phyloP scores from a whole-genome alignment of 2,797 vertebrate species.

The Naso thynnoides region DNA sequence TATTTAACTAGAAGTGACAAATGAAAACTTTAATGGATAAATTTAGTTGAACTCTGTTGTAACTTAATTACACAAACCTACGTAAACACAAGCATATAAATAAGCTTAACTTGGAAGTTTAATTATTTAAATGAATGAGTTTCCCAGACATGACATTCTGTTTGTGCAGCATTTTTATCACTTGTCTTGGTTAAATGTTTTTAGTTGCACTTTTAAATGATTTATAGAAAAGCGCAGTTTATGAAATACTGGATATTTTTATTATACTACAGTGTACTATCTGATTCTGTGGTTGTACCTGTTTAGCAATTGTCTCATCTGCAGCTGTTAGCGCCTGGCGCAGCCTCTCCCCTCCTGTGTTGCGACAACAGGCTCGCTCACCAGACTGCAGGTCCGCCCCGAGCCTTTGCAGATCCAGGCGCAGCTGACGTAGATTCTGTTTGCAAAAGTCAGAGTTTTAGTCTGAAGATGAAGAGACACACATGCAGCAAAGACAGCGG shows the following conservation, averaged over 20 bases:
- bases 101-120: not conserved
- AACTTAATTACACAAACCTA: not conserved
- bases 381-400: constrained; percentile 90
- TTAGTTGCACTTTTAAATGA: too few relatives aligned
- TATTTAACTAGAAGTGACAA: not conserved
- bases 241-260: not conserved
- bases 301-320: constrained; percentile 91
- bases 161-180: not conserved
- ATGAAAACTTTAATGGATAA: not conserved
- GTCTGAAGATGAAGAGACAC: not conserved
- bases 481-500: not conserved
- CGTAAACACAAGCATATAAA: not conserved
- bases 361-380: constrained; percentile 94
- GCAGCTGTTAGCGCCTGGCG: constrained; percentile 87
- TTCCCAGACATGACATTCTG: not conserved
- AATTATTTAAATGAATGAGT: not conserved
- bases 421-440: constrained; percentile 91
- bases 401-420: constrained; percentile 88
- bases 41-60: not conserved
- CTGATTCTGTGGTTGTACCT: constrained; percentile 82
- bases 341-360: constrained; percentile 91
- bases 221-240: not conserved
- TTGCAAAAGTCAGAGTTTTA: not conserved
- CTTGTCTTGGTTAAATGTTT: not conserved
- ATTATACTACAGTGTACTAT: not conserved